Percentiles rank a stretch among this genome's conserved stretches.
phyloP scores from a whole-genome alignment of 2,113 vertebrate genomes.

The Eolophus roseicapilla region DNA sequence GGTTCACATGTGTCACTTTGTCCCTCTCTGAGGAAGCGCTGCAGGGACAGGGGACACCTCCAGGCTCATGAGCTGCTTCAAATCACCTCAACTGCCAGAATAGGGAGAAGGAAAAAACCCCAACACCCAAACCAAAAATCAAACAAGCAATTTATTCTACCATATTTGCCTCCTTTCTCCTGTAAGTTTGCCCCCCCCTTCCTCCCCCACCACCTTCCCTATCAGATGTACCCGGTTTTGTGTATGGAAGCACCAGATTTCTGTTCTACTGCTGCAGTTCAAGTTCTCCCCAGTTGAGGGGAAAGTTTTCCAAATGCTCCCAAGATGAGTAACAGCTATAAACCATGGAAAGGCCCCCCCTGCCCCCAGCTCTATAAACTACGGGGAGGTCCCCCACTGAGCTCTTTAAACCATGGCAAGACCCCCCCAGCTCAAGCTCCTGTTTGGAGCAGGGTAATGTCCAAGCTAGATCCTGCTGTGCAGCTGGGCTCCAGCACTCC shows the following conservation, averaged over 20 bases:
- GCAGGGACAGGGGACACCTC: neutral
- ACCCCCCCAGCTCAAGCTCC: neutral
- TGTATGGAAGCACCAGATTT: neutral
- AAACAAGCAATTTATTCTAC: neutral
- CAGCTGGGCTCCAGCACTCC: accelerated
- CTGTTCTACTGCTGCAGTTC: neutral
- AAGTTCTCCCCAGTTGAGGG: neutral
- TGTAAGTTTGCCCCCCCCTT: neutral
- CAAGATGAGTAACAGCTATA: neutral
- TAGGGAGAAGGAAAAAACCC: accelerated
- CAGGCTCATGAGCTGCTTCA: neutral
- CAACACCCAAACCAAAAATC: neutral
- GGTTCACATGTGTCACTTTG: neutral
- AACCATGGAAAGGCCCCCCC: neutral
- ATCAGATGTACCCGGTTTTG: neutral
- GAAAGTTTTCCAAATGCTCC: neutral
- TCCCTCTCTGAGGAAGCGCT: neutral
- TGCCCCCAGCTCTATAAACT: too few relatives aligned
- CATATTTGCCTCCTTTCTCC: neutral
- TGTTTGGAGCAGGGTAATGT: accelerated
- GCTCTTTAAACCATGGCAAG: neutral
- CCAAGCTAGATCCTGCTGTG: neutral
- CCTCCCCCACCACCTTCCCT: neutral
- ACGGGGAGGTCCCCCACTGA: too few relatives aligned
- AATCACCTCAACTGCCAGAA: neutral